Base-by-base conservation (phyloP, 2,797 vertebrate genomes). In the Odontamblyopus rebecca region DNA sequence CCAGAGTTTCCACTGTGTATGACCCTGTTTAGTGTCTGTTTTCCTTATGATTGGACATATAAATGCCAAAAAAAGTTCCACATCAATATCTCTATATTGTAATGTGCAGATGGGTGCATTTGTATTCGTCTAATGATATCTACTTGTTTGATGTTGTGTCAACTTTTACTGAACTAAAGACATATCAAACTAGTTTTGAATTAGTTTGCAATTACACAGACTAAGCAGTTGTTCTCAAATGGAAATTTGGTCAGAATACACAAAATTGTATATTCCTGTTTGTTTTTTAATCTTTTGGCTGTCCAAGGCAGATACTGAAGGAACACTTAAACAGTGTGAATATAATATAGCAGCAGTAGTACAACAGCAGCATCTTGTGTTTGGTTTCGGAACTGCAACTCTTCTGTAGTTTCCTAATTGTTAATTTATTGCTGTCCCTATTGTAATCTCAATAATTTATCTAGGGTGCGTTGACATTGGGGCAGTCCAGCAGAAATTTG, bases 331-430 rank as follows among this genome's bases (percentile, higher is more conserved):
- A 56, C 51, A n/a, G n/a, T 56, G n/a, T 56, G 54, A 26, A 23
- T 23, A 6, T 23, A 48, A 15, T 16, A 13, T 16, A 48, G 41
- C 12, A 27, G 56, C 13, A 19, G 6, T 38, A n/a, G 3, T 32
- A 8, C 61, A 73, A 73, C 38, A 79, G 70, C 72, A 71, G n/a
- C 70, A 75, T 77, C 80, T 83, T 13, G 70, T 86, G 78, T 65
- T 6, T 29, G 51, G 53, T n/a, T 11, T 16, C 16, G 53, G 75
- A 68, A 19, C 54, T 44, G 1, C 19, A 29, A 1, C 64, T 44
- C 23, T 59, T 59, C 29, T 66, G 64, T 29, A 15, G 2, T 48
- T 51, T 30, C 23, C 26, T 8, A 16, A 29, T 66, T 51, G 3
- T n/a, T 51, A 19, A 16, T 53, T 1, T 38, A 38, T 38, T 6